Percentiles rank a stretch among this genome's conserved stretches.
phyloP scores from a whole-genome alignment of 2,888 invertebrate genomes.

The Phlogophora meticulosa region DNA sequence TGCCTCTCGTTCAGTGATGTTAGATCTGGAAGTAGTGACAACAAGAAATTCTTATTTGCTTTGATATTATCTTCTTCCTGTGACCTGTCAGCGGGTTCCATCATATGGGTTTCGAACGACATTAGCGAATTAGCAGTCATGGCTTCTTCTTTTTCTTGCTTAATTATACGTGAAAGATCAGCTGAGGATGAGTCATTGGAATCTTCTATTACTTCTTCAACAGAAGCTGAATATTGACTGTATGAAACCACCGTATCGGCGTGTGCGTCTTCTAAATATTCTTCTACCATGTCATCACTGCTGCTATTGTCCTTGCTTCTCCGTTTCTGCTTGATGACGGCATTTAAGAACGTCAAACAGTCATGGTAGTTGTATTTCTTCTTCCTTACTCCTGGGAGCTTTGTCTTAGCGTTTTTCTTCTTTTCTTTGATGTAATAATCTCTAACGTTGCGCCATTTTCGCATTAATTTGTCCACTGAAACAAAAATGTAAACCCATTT shows the following conservation, averaged over 20 bases:
- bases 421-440: constrained; percentile 60
- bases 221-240: not conserved
- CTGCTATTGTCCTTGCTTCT: not conserved
- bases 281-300: constrained; percentile 13
- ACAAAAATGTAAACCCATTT: constrained; percentile 1
- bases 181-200: constrained; percentile 16
- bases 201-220: not conserved
- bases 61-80: constrained; percentile 23
- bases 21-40: constrained; percentile 55
- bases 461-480: constrained; percentile 45
- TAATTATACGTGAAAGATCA: not conserved
- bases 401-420: not conserved
- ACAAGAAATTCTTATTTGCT: constrained; percentile 50
- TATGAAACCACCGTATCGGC: not conserved
- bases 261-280: constrained; percentile 31
- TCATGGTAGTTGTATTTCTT: constrained; percentile 47
- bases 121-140: not conserved
- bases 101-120: constrained; percentile 21
- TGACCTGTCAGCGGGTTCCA: not conserved
- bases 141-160: constrained; percentile 33
- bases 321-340: not conserved
- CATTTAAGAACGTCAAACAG: constrained; percentile 43
- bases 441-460: constrained; percentile 60
- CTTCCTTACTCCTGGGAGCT: constrained; percentile 1
- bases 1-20: constrained; percentile 37